phyloP scores from a whole-genome alignment of 2,888 invertebrate species.

The Hypomecis atomaria region DNA sequence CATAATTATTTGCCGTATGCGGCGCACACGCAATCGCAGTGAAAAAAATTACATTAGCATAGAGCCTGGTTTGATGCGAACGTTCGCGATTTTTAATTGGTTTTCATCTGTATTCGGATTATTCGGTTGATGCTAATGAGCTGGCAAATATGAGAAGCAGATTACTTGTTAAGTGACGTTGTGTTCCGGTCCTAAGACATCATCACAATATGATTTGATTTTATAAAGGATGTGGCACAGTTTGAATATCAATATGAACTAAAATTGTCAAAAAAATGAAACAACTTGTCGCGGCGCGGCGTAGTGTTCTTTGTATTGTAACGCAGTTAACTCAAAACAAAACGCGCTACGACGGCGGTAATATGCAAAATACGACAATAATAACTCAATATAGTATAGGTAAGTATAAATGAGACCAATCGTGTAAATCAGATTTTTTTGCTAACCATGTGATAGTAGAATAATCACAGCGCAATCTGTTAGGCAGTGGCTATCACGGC shows the following conservation, averaged over 20 bases:
- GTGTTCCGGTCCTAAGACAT: conserved; percentile 5
- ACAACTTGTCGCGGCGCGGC: too few species aligned
- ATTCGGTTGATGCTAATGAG: conserved; percentile 17
- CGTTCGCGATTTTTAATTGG: conserved; percentile 25
- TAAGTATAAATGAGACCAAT: too few species aligned
- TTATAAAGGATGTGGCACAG: not conserved
- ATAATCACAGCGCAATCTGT: conserved; percentile 16
- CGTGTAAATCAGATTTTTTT: not conserved
- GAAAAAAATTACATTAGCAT: conserved; percentile 75
- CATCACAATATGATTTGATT: not conserved
- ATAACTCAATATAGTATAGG: too few species aligned
- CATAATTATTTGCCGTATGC: conserved; percentile 65
- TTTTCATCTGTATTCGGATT: conserved; percentile 13
- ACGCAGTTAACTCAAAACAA: too few species aligned
- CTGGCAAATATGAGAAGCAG: conserved; percentile 16
- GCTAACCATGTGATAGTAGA: not conserved
- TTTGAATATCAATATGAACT: not conserved
- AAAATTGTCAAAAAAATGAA: not conserved
- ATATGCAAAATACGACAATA: too few species aligned
- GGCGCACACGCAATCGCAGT: conserved; percentile 75
- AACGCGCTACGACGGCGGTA: too few species aligned
- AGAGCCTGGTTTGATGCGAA: conserved; percentile 42
- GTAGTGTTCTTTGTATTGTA: too few species aligned
- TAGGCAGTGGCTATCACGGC: conserved; percentile 6
- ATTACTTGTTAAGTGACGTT: not conserved